Conservation (phyloP, 2,888 invertebrate species). For the Melipona bicolor region DNA sequence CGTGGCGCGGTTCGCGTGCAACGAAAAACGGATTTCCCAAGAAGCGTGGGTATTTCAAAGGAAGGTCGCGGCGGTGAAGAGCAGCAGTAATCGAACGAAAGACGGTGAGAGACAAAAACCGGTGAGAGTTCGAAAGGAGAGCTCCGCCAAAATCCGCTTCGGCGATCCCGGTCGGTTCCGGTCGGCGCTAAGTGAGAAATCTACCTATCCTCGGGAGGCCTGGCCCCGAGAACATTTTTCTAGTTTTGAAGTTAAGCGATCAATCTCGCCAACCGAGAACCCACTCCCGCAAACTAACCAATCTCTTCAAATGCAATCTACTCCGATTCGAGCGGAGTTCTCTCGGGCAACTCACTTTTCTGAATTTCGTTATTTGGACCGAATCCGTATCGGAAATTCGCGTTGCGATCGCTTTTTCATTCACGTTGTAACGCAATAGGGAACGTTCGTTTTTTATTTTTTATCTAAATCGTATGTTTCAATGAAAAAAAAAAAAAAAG, state of each 20-base stretch:
- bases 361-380: neutral
- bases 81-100: constrained; percentile 14
- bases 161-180: constrained; percentile 31
- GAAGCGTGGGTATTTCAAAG: constrained; percentile 37
- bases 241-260: constrained; percentile 14
- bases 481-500: neutral
- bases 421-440: too few species aligned
- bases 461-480: neutral
- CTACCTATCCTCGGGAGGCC: neutral
- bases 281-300: neutral
- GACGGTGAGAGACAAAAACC: constrained; percentile 40
- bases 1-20: constrained; percentile 37
- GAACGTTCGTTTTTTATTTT: too few species aligned
- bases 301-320: neutral
- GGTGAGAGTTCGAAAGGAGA: neutral
- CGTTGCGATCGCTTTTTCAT: neutral
- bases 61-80: constrained; percentile 24
- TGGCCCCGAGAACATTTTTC: neutral
- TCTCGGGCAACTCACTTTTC: neutral
- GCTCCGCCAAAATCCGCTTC: constrained; percentile 21
- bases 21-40: constrained; percentile 53
- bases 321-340: neutral
- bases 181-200: constrained; percentile 14
- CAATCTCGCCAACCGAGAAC: constrained; percentile 10
- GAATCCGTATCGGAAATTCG: neutral